Evolutionary conservation across 2,888 invertebrate genomes (phyloP), one percentile per base, ranked within the genome.

Genomic region (Baccha elongata): DNA sequence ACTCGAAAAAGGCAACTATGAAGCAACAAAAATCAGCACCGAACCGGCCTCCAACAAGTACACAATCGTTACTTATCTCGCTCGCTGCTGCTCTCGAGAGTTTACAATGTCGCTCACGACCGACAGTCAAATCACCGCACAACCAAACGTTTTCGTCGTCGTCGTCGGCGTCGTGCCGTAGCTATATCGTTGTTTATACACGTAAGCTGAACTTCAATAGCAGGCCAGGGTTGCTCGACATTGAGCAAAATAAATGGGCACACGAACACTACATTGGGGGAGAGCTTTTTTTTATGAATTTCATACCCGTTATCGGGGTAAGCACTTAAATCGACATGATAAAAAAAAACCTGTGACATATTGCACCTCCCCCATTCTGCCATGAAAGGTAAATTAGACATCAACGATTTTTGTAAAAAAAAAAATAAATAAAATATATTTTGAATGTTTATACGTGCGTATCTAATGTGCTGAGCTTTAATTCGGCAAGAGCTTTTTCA

Each of bases 191-290:
- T 67, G 32, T 68, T 42, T 67, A 67, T 29, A 60, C 67, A 83
- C 78, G 78, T 73, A 83, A 83, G 83, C 83, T 83, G 84, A 84
- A 81, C 74, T 79, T 83, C 85, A 85, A 85, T 85, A 85, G 85
- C 85, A 85, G 85, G 85, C 85, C 85, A 85, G 85, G 85, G 85
- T 85, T 85, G 74, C 78, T 83, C 83, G 85, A 83, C 85, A 85
- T 83, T 85, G 85, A 85, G 83, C 83, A 62, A 55, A 72, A 60
- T n/a, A 74, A 85, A 85, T 84, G 81, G 69, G 84, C 80, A 84
- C 84, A 84, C 81, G 76, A 84, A 84, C 79, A 79, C 84, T 35
- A 79, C 68, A 83, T 78, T 83, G 78, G 55, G 37, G 69, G 53
- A 60, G 52, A 83, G 84, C 84, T 79, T 84, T 83, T 55, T 23